Percentiles rank a stretch among this genome's conserved stretches.
Conservation (phyloP, 2,797 vertebrate species). For the Sebastes iracundus region DNA sequence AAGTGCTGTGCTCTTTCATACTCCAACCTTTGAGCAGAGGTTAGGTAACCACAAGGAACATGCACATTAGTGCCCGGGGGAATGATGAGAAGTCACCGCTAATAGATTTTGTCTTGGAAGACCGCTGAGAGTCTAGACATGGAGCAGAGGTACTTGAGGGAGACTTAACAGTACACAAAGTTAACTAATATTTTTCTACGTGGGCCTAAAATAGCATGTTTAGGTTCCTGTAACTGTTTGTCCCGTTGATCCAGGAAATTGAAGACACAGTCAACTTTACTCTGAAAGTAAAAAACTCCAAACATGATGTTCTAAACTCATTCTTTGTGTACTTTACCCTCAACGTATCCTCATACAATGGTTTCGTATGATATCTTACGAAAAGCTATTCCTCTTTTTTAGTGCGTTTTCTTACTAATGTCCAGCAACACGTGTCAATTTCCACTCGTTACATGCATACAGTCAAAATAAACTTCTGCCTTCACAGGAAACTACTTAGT, state of each 20-base stretch:
- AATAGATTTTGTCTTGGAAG: conserved; percentile 25
- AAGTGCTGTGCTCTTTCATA: not conserved
- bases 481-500: too few species aligned
- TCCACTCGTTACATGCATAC: too few species aligned
- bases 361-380: too few species aligned
- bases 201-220: conserved; percentile 33
- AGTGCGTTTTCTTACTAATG: too few species aligned
- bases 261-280: not conserved
- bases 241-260: conserved; percentile 40
- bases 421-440: too few species aligned
- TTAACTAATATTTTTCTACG: conserved; percentile 28
- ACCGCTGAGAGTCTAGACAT: not conserved
- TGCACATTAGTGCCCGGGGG: conserved; percentile 9
- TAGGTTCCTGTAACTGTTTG: conserved; percentile 43
- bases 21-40: conserved; percentile 16
- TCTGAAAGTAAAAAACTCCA: not conserved
- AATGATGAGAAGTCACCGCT: conserved; percentile 20
- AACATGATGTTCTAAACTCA: conserved; percentile 9
- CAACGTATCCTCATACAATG: too few species aligned
- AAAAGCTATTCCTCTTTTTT: too few species aligned
- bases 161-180: not conserved
- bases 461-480: too few species aligned
- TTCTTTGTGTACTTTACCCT: not conserved
- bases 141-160: conserved; percentile 18
- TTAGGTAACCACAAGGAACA: conserved; percentile 5